These are phyloP conservation scores for Oceanodroma leucorhoa DNA, from an alignment of 2,797 vertebrate genomes.

Conservation along the genomic window DNA sequence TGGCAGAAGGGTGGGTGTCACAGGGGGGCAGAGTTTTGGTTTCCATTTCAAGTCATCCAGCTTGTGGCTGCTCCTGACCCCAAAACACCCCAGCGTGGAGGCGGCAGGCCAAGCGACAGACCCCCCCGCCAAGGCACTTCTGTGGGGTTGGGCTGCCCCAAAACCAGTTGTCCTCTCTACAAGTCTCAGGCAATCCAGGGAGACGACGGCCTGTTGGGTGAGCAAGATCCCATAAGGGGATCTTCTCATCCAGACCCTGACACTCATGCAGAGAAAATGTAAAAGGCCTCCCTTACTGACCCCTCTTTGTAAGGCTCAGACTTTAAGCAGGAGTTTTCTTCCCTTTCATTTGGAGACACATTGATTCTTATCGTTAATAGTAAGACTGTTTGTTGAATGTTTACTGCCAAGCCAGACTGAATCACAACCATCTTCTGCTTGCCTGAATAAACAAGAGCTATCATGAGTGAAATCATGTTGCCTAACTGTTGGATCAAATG, in stretches of 20 bases:
- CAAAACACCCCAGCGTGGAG: rapidly evolving
- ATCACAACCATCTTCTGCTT: background rate
- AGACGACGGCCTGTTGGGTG: background rate
- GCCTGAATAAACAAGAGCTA: background rate
- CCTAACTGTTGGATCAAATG: background rate
- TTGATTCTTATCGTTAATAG: background rate
- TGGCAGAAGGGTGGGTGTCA: background rate
- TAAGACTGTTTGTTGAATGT: background rate
- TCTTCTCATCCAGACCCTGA: background rate
- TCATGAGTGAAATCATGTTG: background rate
- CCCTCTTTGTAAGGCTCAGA: background rate
- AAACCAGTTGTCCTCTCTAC: background rate
- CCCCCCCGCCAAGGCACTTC: rapidly evolving
- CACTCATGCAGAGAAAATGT: background rate
- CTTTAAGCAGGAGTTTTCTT: background rate
- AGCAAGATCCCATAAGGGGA: background rate
- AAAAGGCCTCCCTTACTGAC: background rate
- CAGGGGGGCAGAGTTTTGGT: background rate
- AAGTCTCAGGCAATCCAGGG: background rate
- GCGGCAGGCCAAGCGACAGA: background rate
- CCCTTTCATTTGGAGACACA: background rate
- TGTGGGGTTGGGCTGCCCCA: background rate
- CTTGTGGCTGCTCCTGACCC: background rate
- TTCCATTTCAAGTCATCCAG: background rate
- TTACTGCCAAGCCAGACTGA: background rate